These are phyloP conservation scores for Pterophyllum scalare DNA, from an alignment of 2,113 vertebrate species.

Conservation along the genomic window DNA sequence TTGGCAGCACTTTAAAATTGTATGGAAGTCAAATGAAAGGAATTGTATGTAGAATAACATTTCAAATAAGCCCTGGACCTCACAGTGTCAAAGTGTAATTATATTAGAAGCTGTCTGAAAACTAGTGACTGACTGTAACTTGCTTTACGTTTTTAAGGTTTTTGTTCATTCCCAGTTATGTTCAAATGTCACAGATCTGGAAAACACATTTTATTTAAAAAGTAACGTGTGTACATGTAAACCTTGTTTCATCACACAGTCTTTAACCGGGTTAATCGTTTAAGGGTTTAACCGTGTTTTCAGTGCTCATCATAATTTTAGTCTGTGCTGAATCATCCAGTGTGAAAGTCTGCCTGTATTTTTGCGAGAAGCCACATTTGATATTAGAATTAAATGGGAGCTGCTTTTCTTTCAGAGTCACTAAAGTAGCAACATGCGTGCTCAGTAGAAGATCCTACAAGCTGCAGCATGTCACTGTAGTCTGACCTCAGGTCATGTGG, in stretches of 20 bases:
- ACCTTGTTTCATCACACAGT: neutral
- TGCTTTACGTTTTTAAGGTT: neutral
- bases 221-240: neutral
- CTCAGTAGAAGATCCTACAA: slow-evolving; percentile 70
- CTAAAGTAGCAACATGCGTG: slow-evolving; percentile 54
- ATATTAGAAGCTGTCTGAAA: slow-evolving; percentile 10
- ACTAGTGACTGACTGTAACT: neutral
- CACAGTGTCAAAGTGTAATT: neutral
- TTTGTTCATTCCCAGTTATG: neutral
- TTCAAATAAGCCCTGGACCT: neutral
- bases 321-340: slow-evolving; percentile 20
- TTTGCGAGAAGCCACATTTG: slow-evolving; percentile 12
- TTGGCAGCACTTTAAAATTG: slow-evolving; percentile 43
- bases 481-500: slow-evolving; percentile 80
- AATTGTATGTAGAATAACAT: slow-evolving; percentile 18
- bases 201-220: neutral
- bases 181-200: neutral
- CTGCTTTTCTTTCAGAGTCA: slow-evolving; percentile 40
- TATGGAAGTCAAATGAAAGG: slow-evolving; percentile 36
- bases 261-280: slow-evolving; percentile 28
- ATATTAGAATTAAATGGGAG: slow-evolving; percentile 24
- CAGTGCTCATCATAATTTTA: slow-evolving; percentile 26
- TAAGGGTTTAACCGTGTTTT: slow-evolving; percentile 4
- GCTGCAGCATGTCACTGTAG: slow-evolving; percentile 77
- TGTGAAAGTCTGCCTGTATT: slow-evolving; percentile 5